A percentile compares a stretch with the other conserved stretches of the same genome.
phyloP scores from a whole-genome alignment of 2,113 vertebrate species.

The Lampris incognitus region DNA sequence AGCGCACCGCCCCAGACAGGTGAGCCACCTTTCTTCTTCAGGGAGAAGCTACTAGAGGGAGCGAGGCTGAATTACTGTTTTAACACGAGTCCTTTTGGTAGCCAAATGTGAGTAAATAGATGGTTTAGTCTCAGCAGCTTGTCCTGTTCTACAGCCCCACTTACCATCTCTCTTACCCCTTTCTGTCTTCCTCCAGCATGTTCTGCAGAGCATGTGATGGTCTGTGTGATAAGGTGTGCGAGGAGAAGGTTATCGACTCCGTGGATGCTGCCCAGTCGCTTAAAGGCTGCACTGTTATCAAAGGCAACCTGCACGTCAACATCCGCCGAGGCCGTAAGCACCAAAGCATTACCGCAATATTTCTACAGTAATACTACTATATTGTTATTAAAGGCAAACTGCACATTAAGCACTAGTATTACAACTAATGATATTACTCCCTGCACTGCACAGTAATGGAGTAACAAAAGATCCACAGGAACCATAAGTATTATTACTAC shows the following conservation, averaged over 20 bases:
- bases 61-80: neutral
- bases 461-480: too few relatives aligned
- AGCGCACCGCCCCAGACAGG: conserved; percentile 80
- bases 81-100: conserved; percentile 8
- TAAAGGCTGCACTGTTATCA: conserved; percentile 95
- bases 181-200: conserved; percentile 84
- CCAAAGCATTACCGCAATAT: conserved; percentile 2
- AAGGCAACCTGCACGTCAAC: conserved; percentile 95
- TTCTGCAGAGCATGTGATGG: conserved; percentile 94
- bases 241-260: conserved; percentile 92
- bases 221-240: conserved; percentile 94
- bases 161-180: conserved; percentile 8
- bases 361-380: neutral
- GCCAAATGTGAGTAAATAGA: neutral
- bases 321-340: conserved; percentile 97
- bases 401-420: too few relatives aligned
- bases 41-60: neutral
- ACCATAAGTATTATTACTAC: too few relatives aligned
- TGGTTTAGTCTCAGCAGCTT: neutral
- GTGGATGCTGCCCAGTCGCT: conserved; percentile 94
- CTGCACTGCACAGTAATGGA: too few relatives aligned
- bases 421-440: too few relatives aligned
- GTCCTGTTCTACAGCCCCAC: neutral
- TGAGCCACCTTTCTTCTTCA: conserved; percentile 33
- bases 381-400: too few relatives aligned